A percentile compares a stretch with the other conserved stretches of the same genome.
phyloP scores from a whole-genome alignment of 2,888 invertebrate genomes.

The Xiphydria camelus region DNA sequence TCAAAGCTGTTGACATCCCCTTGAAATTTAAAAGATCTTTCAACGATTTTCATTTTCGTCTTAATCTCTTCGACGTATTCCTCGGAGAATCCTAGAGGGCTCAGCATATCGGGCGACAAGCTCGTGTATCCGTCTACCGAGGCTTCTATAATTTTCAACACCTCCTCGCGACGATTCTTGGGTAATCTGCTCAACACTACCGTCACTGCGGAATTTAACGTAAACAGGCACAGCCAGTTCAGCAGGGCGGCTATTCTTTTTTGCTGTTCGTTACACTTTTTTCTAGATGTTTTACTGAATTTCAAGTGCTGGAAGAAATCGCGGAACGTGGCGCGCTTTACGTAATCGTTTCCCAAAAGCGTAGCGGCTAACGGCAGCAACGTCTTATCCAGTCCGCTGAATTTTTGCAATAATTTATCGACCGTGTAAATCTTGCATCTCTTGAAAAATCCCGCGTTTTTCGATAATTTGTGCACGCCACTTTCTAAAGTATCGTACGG shows the following conservation, averaged over 20 bases:
- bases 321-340: slow-evolving; percentile 68
- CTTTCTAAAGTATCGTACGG: slow-evolving; percentile 71
- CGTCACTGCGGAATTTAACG: slow-evolving; percentile 69
- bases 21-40: slow-evolving; percentile 33
- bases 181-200: slow-evolving; percentile 69
- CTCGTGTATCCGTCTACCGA: slow-evolving; percentile 69
- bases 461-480: slow-evolving; percentile 42
- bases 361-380: slow-evolving; percentile 80
- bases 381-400: slow-evolving; percentile 68
- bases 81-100: slow-evolving; percentile 60
- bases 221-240: slow-evolving; percentile 75
- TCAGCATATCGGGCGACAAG: slow-evolving; percentile 63
- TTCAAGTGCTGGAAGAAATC: slow-evolving; percentile 72
- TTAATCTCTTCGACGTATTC: slow-evolving; percentile 18
- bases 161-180: slow-evolving; percentile 60
- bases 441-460: slow-evolving; percentile 55
- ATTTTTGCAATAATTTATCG: slow-evolving; percentile 68
- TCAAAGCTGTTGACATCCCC: slow-evolving; percentile 28
- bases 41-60: slow-evolving; percentile 10
- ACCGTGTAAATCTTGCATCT: slow-evolving; percentile 75
- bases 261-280: slow-evolving; percentile 65
- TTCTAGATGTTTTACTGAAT: slow-evolving; percentile 61
- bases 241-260: slow-evolving; percentile 72
- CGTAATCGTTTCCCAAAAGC: slow-evolving; percentile 88
- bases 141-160: slow-evolving; percentile 64